Percentiles rank a stretch among this genome's conserved stretches.
Evolutionary conservation across 2,113 vertebrate species (phyloP).

Genomic region (Channa maculata): DNA sequence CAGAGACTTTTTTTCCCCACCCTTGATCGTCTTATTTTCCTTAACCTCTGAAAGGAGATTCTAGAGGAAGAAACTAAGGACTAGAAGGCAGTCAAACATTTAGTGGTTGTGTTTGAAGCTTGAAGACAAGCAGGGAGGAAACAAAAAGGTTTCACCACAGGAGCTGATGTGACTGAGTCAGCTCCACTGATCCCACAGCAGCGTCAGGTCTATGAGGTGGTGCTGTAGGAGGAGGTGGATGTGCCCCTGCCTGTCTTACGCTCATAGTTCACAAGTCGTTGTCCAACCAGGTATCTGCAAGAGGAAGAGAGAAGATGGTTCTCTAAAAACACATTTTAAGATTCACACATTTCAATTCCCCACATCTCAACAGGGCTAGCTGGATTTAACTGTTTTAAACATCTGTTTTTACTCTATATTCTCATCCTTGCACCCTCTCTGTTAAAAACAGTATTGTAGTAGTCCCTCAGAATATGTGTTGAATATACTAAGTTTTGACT

Average conservation of each 20-base stretch:
- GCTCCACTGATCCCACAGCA: constrained; percentile 21
- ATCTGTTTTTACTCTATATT: no score
- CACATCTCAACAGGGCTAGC: no score
- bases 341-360: neutral
- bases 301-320: neutral
- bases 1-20: neutral
- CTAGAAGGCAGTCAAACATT: constrained; percentile 7
- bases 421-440: no score
- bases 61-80: neutral
- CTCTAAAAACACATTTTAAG: neutral
- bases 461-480: no score
- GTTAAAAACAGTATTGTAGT: no score
- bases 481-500: no score
- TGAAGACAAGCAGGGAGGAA: constrained; percentile 12
- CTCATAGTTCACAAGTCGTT: constrained; percentile 97
- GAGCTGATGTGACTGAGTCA: neutral
- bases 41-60: constrained; percentile 1
- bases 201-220: constrained; percentile 45
- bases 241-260: constrained; percentile 86
- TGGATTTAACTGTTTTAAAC: no score
- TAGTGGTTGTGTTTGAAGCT: constrained; percentile 22
- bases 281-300: constrained; percentile 95
- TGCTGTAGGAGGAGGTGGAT: constrained; percentile 28
- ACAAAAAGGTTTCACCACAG: constrained; percentile 15
- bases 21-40: constrained; percentile 5